These are phyloP conservation scores for Boleophthalmus pectinirostris DNA, from an alignment of 2,113 vertebrate species.

Conservation along the genomic window DNA sequence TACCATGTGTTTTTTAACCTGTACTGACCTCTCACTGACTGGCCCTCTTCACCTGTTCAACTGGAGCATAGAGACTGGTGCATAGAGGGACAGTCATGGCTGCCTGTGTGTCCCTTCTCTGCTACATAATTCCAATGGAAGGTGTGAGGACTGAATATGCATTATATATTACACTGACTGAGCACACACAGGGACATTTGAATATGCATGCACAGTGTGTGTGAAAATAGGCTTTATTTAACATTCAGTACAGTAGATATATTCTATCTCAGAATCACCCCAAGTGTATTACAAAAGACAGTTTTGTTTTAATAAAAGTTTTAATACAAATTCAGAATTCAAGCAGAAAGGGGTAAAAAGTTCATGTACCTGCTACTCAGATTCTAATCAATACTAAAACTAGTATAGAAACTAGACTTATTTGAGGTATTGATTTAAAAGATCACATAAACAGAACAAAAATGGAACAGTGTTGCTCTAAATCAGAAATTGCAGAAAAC, in stretches of 20 bases:
- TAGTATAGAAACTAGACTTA: too few relatives aligned
- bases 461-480: too few relatives aligned
- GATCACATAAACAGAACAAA: too few relatives aligned
- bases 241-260: neutral
- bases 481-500: too few relatives aligned
- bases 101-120: slow-evolving; percentile 80
- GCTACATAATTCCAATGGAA: slow-evolving; percentile 88
- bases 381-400: too few relatives aligned
- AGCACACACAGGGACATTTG: slow-evolving; percentile 33
- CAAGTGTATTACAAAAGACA: neutral
- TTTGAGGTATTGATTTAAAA: too few relatives aligned
- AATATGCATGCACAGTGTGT: slow-evolving; percentile 13
- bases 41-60: slow-evolving; percentile 41
- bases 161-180: slow-evolving; percentile 84
- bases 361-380: too few relatives aligned
- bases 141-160: slow-evolving; percentile 83
- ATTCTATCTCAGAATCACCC: neutral
- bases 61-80: slow-evolving; percentile 83
- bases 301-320: neutral
- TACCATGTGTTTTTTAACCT: slow-evolving; percentile 4
- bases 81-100: slow-evolving; percentile 75
- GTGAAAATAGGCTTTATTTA: neutral
- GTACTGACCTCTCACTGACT: slow-evolving; percentile 27
- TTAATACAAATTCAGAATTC: neutral
- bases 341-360: neutral